Evolutionary conservation across 2,797 vertebrate genomes (phyloP).

Genomic region (Podarcis siculus): DNA sequence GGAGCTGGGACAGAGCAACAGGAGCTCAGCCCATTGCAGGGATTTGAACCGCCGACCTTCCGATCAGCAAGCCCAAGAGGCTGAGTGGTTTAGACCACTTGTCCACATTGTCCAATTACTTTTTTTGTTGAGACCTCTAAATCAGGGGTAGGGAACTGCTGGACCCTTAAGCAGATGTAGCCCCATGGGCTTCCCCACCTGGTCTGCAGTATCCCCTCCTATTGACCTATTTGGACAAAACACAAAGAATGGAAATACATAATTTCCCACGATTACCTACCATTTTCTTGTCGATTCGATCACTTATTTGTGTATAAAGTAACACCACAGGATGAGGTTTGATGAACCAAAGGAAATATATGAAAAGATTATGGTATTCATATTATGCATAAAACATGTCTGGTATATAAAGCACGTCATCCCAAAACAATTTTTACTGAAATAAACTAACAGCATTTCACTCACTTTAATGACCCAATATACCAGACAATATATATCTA

Average conservation of each 20-base stretch:
- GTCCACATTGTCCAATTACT: too few relatives aligned
- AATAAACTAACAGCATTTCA: neutral
- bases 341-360: slow-evolving; percentile 20
- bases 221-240: too few relatives aligned
- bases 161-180: too few relatives aligned
- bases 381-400: neutral
- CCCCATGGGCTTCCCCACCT: too few relatives aligned
- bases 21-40: too few relatives aligned
- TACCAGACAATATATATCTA: neutral
- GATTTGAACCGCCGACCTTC: too few relatives aligned
- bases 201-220: too few relatives aligned
- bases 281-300: neutral
- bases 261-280: neutral
- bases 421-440: neutral
- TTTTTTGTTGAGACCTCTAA: too few relatives aligned
- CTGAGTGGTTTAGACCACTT: too few relatives aligned
- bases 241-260: neutral
- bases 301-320: slow-evolving; percentile 3
- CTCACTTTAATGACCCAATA: neutral
- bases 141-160: too few relatives aligned
- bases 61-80: too few relatives aligned
- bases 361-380: slow-evolving; percentile 9
- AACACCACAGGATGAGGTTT: neutral
- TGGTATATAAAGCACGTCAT: neutral
- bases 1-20: too few relatives aligned